Conservation (phyloP, 2,888 invertebrate genomes). For the Buathra laborator region DNA sequence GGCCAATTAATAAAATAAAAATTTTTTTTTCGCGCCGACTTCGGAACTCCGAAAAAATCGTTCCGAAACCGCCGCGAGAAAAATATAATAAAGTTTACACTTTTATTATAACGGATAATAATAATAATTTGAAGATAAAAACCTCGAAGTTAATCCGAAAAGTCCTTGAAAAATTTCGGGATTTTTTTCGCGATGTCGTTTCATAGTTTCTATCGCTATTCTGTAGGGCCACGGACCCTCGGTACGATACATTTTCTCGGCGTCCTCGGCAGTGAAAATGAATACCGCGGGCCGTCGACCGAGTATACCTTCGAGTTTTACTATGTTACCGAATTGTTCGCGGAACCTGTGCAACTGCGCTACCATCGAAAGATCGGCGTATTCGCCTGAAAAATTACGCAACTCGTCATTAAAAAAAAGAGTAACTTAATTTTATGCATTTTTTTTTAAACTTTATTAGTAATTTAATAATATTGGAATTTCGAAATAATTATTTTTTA, state of each 20-base stretch:
- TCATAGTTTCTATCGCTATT: conserved; percentile 82
- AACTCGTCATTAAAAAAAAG: too few species aligned
- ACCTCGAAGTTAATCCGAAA: conserved; percentile 79
- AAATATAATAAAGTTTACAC: too few species aligned
- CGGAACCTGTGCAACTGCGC: conserved; percentile 73
- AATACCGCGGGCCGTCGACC: conserved; percentile 74
- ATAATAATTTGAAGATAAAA: not conserved
- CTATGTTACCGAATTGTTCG: conserved; percentile 84
- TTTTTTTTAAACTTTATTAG: too few species aligned
- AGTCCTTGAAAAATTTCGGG: conserved; percentile 82
- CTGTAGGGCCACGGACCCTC: conserved; percentile 86
- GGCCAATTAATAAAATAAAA: too few species aligned
- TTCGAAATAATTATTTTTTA: not conserved
- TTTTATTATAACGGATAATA: too few species aligned
- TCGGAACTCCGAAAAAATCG: too few species aligned
- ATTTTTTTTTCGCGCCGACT: too few species aligned
- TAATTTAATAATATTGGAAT: too few species aligned
- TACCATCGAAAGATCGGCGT: conserved; percentile 61
- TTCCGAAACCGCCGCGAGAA: too few species aligned
- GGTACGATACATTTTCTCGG: conserved; percentile 83
- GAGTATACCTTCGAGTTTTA: conserved; percentile 83
- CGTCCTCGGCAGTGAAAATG: conserved; percentile 76
- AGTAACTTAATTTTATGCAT: too few species aligned
- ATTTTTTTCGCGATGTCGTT: conserved; percentile 83
- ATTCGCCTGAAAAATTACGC: conserved; percentile 73